These are phyloP conservation scores for Smutsia gigantea DNA, from an alignment of 2,797 vertebrate species.

Conservation along the genomic window DNA sequence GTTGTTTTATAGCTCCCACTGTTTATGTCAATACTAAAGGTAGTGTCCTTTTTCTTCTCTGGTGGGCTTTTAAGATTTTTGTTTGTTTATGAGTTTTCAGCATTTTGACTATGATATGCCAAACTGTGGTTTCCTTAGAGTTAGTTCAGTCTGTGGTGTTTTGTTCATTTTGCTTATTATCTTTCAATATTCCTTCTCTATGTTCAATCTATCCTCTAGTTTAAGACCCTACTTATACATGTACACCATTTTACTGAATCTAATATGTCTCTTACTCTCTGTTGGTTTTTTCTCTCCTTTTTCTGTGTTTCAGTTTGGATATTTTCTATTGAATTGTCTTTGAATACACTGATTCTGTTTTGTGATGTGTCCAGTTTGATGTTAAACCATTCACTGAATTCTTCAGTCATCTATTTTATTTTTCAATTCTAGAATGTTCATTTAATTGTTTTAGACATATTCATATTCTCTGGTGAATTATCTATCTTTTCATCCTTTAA, in stretches of 20 bases:
- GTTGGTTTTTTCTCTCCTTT: neutral
- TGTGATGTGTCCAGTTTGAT: neutral
- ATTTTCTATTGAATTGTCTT: neutral
- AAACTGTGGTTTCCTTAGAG: neutral
- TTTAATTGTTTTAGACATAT: neutral
- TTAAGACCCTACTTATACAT: neutral
- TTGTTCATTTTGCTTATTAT: neutral
- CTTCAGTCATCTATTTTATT: neutral
- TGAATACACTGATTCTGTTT: neutral
- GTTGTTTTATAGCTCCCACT: neutral
- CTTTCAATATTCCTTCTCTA: neutral
- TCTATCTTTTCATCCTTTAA: neutral
- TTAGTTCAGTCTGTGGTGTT: neutral
- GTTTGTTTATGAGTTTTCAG: neutral
- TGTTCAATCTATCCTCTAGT: neutral
- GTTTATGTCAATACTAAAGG: constrained; percentile 8
- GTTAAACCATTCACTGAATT: neutral
- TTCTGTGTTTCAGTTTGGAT: neutral
- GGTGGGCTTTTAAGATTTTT: neutral
- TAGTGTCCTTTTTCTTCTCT: constrained; percentile 6
- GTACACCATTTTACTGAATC: neutral
- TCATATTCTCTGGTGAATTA: neutral
- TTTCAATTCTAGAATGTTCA: neutral
- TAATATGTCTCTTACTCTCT: neutral
- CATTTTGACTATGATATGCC: neutral